Conservation (phyloP, 92 coral and sea anemone species). For the Ricordea florida region DNA sequence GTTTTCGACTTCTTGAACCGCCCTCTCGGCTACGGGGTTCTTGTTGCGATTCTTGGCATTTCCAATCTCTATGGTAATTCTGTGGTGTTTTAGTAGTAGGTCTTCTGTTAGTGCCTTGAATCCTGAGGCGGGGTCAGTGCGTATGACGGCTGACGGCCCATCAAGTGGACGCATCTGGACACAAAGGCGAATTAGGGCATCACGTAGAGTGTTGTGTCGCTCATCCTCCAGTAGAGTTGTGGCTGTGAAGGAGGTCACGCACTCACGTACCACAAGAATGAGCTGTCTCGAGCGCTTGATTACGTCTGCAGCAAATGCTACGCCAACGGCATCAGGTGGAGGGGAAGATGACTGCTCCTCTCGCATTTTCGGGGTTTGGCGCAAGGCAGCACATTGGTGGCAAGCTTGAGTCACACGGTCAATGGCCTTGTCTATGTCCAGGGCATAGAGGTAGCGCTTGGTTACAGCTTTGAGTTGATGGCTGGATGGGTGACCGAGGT, state of each 20-base stretch:
- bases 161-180: too few species aligned
- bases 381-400: background rate
- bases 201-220: background rate
- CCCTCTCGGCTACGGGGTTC: too few species aligned
- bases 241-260: background rate
- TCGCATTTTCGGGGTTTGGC: background rate
- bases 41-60: too few species aligned
- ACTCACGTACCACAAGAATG: background rate
- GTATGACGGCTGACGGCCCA: too few species aligned
- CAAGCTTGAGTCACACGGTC: background rate
- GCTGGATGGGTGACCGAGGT: too few species aligned
- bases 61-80: too few species aligned
- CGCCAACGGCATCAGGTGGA: background rate
- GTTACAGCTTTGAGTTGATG: slow-evolving; percentile 2
- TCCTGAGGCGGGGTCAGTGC: too few species aligned
- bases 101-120: too few species aligned
- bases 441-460: slow-evolving; percentile 5
- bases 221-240: background rate
- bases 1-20: too few species aligned
- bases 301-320: background rate
- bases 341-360: background rate
- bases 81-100: too few species aligned
- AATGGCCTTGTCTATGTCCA: too few species aligned
- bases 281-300: background rate
- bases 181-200: too few species aligned